These are phyloP conservation scores for Gryllus longicercus DNA, from an alignment of 2,888 invertebrate genomes.

Conservation along the genomic window DNA sequence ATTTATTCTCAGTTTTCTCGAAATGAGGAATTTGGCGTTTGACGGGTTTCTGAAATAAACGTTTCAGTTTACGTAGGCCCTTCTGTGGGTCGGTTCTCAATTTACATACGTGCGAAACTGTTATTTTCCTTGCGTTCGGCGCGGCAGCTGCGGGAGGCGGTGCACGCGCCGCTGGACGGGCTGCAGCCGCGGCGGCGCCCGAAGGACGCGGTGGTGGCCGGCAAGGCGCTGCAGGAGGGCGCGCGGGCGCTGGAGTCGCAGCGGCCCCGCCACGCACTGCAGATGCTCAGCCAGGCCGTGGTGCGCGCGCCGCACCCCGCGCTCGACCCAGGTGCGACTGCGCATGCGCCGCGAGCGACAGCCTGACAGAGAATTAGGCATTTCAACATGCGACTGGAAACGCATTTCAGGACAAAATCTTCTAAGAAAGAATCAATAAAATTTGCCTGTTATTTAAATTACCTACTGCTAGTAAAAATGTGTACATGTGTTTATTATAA, in stretches of 20 bases:
- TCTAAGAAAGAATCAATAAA: too few species aligned
- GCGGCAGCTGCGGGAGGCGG: slow-evolving; percentile 45
- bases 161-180: slow-evolving; percentile 60
- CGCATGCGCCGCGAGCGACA: not conserved
- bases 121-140: slow-evolving; percentile 26
- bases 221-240: slow-evolving; percentile 60
- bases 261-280: slow-evolving; percentile 57
- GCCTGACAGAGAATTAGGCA: too few species aligned
- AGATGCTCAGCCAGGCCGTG: slow-evolving; percentile 68
- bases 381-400: too few species aligned
- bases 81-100: too few species aligned
- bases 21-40: too few species aligned
- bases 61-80: not conserved
- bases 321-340: not conserved
- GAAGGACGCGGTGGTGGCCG: slow-evolving; percentile 61
- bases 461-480: too few species aligned
- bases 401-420: too few species aligned
- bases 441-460: too few species aligned
- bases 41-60: not conserved
- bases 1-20: too few species aligned
- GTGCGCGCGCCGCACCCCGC: slow-evolving; percentile 59
- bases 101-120: slow-evolving; percentile 36
- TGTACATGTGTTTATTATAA: too few species aligned
- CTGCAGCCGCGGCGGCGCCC: slow-evolving; percentile 64
- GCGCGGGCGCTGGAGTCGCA: slow-evolving; percentile 56